Base-by-base conservation (phyloP, 2,888 invertebrate genomes). In the Physocephala rufipes region DNA sequence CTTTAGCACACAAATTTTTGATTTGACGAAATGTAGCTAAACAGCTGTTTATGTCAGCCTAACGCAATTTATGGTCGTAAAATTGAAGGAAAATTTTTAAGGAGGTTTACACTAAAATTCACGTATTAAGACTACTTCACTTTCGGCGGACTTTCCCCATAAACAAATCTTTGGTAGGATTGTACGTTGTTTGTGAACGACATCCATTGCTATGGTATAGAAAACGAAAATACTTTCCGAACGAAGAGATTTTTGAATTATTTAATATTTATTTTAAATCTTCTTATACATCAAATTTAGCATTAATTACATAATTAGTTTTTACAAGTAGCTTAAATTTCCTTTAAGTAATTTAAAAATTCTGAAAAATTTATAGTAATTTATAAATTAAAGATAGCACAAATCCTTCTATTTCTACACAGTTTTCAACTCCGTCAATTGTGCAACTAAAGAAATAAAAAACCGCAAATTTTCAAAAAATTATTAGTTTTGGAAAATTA, bases 11-110 rank as follows among this genome's bases (percentile, higher is more conserved):
- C 12, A 16, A 19, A 43, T 30, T 13, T 16, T 9, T 36, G 19
- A 1, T 51, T 26, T 19, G 49, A 64, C 15, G 9, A 64, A 24
- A 16, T 47, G 21, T 15, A 15, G 28, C 3, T 1, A 43, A 59
- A 61, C 67, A 67, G 67, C 67, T 67, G 67, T 30, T 66, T 36
- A n/a, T n/a, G n/a, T n/a, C n/a, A n/a, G n/a, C n/a, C n/a, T n/a
- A n/a, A n/a, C n/a, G n/a, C n/a, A n/a, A n/a, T n/a, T n/a, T n/a
- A n/a, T n/a, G 19, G 36, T 36, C 13, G 28, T 2, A 47, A 7
- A 16, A 15, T 13, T 36, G 19, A 12, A 13, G 7, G n/a, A n/a
- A n/a, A n/a, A n/a, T n/a, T n/a, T n/a, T n/a, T n/a, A n/a, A n/a
- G n/a, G n/a, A n/a, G n/a, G n/a, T n/a, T n/a, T n/a, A n/a, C n/a